These are phyloP conservation scores for Otus sunia DNA, from an alignment of 2,113 vertebrate species.

Conservation along the genomic window DNA sequence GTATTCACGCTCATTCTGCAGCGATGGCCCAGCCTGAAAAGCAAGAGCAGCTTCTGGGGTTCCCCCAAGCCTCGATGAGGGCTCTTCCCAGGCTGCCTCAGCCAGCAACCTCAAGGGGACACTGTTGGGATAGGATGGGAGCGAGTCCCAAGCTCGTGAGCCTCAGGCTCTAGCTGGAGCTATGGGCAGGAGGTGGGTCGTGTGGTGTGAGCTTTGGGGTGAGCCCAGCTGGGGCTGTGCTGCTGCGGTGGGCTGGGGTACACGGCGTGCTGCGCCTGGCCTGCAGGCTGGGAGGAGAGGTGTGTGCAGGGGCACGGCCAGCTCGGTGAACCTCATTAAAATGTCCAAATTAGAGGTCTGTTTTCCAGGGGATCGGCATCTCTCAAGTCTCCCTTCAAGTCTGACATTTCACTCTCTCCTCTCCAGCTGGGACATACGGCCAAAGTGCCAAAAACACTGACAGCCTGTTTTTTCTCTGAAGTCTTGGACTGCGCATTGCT, in stretches of 20 bases:
- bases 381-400: not conserved
- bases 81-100: not conserved
- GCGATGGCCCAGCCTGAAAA: not conserved
- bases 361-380: not conserved
- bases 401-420: not conserved
- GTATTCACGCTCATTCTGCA: not conserved
- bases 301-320: fast-evolving
- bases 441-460: not conserved
- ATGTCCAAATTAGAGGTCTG: fast-evolving
- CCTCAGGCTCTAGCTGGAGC: not conserved
- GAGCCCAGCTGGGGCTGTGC: not conserved
- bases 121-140: slow-evolving; percentile 37
- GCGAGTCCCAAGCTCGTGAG: fast-evolving
- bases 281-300: not conserved
- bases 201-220: not conserved
- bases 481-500: not conserved
- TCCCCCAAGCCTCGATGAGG: not conserved
- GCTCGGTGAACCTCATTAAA: fast-evolving
- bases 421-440: not conserved
- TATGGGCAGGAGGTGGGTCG: not conserved
- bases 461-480: not conserved
- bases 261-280: fast-evolving
- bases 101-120: slow-evolving; percentile 42
- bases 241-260: not conserved
- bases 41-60: not conserved